phyloP scores from a whole-genome alignment of 1,140 invertebrate genomes.

The Periplaneta americana region DNA sequence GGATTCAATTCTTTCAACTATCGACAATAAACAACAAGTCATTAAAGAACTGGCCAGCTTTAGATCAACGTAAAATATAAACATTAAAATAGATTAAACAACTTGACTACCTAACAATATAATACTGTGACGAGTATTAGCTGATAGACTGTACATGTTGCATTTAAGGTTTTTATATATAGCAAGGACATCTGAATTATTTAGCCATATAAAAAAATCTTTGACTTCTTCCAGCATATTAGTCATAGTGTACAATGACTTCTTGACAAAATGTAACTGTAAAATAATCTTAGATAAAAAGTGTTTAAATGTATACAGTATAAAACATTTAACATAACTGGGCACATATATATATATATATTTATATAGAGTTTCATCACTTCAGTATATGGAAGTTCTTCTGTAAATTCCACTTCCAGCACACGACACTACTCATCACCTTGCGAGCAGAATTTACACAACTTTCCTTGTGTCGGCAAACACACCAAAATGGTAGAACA shows the following conservation, averaged over 20 bases:
- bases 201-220: neutral
- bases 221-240: slow-evolving; percentile 5
- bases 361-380: neutral
- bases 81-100: slow-evolving; percentile 17
- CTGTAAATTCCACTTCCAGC: neutral
- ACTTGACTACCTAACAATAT: slow-evolving; percentile 14
- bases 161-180: neutral
- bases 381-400: slow-evolving; percentile 8
- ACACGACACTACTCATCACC: neutral
- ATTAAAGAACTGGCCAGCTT: slow-evolving; percentile 9
- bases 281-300: slow-evolving; percentile 7
- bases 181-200: neutral
- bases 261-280: slow-evolving; percentile 1
- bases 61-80: slow-evolving; percentile 10
- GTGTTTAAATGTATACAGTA: neutral
- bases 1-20: slow-evolving; percentile 12
- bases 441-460: neutral
- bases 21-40: slow-evolving; percentile 10
- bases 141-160: slow-evolving; percentile 7
- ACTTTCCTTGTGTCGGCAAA: neutral
- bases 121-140: slow-evolving; percentile 18
- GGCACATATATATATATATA: neutral
- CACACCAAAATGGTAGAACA: neutral
- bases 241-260: slow-evolving; percentile 8
- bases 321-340: slow-evolving; percentile 4